Evolutionary conservation across 1,140 invertebrate species (phyloP).

Genomic region (Cataglyphis hispanica): DNA sequence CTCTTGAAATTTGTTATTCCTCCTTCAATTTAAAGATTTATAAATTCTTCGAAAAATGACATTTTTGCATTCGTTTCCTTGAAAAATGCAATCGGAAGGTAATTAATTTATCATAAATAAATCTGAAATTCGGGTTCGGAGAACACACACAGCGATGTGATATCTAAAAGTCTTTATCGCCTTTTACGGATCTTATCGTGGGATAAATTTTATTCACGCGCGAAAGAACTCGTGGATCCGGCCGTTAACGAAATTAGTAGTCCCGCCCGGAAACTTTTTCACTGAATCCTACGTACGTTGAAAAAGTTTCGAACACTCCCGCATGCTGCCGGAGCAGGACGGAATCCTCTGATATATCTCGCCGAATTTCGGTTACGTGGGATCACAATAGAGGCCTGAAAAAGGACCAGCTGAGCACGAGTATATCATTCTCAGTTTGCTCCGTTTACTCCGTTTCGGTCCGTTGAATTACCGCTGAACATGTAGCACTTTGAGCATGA

Average conservation of each 20-base stretch:
- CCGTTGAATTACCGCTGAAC: slow-evolving; percentile 60
- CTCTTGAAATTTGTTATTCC: neutral
- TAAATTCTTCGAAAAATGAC: neutral
- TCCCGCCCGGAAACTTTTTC: slow-evolving; percentile 40
- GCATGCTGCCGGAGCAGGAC: slow-evolving; percentile 28
- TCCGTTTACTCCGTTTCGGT: slow-evolving; percentile 61
- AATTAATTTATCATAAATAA: neutral
- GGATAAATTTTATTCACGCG: slow-evolving; percentile 54
- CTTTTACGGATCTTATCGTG: slow-evolving; percentile 14
- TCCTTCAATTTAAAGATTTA: neutral
- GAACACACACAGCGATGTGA: neutral
- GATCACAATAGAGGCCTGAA: slow-evolving; percentile 59
- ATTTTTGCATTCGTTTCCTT: neutral
- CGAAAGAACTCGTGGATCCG: slow-evolving; percentile 37
- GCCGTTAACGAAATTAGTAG: slow-evolving; percentile 57
- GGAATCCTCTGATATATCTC: slow-evolving; percentile 49
- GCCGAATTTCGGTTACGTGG: slow-evolving; percentile 44
- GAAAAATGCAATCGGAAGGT: neutral
- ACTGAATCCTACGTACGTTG: slow-evolving; percentile 25
- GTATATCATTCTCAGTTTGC: slow-evolving; percentile 58
- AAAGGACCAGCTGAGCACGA: slow-evolving; percentile 38
- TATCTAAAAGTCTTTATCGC: neutral
- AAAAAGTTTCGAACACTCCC: slow-evolving; percentile 46
- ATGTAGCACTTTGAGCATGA: slow-evolving; percentile 41
- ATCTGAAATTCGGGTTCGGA: too few species aligned